Conservation (phyloP, 2,797 vertebrate species). For the Centroberyx gerrardi region DNA sequence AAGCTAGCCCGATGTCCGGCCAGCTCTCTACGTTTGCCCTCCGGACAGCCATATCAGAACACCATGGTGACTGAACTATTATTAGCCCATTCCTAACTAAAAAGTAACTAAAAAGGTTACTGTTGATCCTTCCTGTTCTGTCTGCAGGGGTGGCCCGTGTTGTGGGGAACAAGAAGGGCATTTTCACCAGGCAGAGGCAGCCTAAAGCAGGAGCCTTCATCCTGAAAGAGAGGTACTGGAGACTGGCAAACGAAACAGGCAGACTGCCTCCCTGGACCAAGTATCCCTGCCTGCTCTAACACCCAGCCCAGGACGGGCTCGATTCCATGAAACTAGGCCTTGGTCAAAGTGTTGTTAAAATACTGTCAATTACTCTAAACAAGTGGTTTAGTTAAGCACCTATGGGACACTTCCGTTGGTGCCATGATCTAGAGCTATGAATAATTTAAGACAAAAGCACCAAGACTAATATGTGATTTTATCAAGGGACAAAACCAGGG, state of each 20-base stretch:
- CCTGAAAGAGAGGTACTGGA: constrained; percentile 95
- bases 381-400: no score
- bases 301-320: neutral
- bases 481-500: no score
- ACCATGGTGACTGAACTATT: neutral
- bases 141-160: constrained; percentile 85
- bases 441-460: no score
- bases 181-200: constrained; percentile 95
- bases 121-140: constrained; percentile 19
- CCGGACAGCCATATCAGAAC: neutral
- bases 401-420: no score
- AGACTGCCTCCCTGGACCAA: constrained; percentile 77
- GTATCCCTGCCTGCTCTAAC: constrained; percentile 76
- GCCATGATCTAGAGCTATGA: no score
- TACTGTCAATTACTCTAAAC: no score
- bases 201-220: constrained; percentile 94
- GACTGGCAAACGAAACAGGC: constrained; percentile 90
- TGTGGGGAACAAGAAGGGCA: constrained; percentile 95
- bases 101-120: neutral
- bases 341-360: no score
- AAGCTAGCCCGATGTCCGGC: neutral
- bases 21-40: neutral
- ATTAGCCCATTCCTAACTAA: neutral
- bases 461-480: no score
- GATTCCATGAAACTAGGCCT: no score